Evolutionary conservation across 2,113 vertebrate genomes (phyloP).

Genomic region (Bos indicus): DNA sequence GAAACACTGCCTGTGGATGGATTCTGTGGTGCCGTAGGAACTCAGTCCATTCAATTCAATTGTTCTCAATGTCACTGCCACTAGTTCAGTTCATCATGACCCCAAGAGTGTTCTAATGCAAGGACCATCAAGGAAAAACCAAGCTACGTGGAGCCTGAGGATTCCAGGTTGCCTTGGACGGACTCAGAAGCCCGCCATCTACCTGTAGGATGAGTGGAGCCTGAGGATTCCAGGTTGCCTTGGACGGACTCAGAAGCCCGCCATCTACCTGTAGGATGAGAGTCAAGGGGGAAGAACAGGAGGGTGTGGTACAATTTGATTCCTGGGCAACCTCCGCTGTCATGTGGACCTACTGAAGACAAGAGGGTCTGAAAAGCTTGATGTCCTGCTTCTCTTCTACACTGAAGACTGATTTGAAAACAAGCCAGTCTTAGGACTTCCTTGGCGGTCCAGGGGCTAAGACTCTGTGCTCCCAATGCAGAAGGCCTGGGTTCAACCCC

Average conservation of each 20-base stretch:
- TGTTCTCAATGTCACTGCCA: not conserved
- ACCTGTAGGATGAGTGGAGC: not conserved
- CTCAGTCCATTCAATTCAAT: not conserved
- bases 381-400: not conserved
- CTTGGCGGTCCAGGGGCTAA: not conserved
- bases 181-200: not conserved
- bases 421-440: not conserved
- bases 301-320: not conserved
- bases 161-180: not conserved
- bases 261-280: not conserved
- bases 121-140: not conserved
- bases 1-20: not conserved
- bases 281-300: not conserved
- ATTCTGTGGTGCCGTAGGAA: not conserved
- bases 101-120: not conserved
- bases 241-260: not conserved
- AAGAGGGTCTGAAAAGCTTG: not conserved
- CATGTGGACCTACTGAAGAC: not conserved
- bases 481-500: not conserved
- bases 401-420: not conserved
- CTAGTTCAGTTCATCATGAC: not conserved
- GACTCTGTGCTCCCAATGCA: not conserved
- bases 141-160: not conserved
- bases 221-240: not conserved
- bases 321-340: not conserved